Base-by-base conservation (phyloP, 2,113 vertebrate species). In the Corvus cornix region DNA sequence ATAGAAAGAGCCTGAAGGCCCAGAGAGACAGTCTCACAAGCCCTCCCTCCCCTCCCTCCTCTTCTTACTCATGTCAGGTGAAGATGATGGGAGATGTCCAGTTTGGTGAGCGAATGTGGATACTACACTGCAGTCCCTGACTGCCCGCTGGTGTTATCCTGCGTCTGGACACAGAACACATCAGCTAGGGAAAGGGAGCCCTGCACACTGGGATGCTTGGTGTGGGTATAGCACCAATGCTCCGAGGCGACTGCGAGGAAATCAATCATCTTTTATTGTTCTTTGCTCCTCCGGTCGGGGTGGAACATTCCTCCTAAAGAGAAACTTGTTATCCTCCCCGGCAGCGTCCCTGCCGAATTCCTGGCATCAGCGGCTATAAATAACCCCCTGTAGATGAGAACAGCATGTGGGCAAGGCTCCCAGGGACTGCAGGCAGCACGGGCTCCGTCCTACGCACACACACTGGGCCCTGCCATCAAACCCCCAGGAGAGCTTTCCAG, bases 261-360 rank as follows among this genome's bases (percentile, higher is more conserved):
- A 92, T 94, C 79, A 92, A 94, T 96, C 93, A 88, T 93, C 75
- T 93, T 93, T 94, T 87, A 95, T 84, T 92, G 90, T 90, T 95
- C 92, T 94, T 92, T 55, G 60, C 95, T 90, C 60, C 73, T 90
- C 79, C 1, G 2, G 90, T 63, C 23, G 19, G 84, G 79, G 88
- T 93, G 95, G 95, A 96, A 94, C 93, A 89, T 96, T 97, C 95
- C 92, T 96, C 95, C 92, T 96, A 96, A 97, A 95, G 90, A 96
- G 95, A 96, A 94, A 95, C 95, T 94, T 93, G 95, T 96, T 94
- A 94, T 95, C 95, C 72, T 95, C 85, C 48, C 52, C 63, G 8
- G 76, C 84, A 90, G 79, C 1, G 3, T 90, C 85, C 68, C 90
- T 86, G 88, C 48, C 16, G 72, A 95, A 97, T 97, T 96, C 87